Percentiles rank a stretch among this genome's conserved stretches.
These are phyloP conservation scores for Protosalanx chinensis DNA, from an alignment of 2,797 vertebrate species.

Conservation along the genomic window DNA sequence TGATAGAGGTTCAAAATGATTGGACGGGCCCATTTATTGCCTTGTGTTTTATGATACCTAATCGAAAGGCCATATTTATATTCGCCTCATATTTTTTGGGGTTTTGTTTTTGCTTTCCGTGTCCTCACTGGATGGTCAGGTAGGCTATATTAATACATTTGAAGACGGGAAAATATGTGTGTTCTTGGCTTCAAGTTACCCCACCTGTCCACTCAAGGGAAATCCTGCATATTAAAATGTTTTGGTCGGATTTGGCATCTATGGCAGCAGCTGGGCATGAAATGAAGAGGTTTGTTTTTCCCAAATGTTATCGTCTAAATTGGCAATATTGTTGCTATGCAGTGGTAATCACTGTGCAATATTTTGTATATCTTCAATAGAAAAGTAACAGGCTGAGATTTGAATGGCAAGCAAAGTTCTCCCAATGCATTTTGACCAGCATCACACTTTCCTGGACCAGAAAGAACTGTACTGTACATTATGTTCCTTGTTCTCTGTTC, in stretches of 20 bases:
- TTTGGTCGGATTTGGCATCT: slow-evolving; percentile 45
- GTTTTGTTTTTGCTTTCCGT: slow-evolving; percentile 5
- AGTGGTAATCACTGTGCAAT: neutral
- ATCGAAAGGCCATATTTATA: slow-evolving; percentile 16
- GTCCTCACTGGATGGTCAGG: slow-evolving; percentile 16
- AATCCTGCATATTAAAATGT: slow-evolving; percentile 37
- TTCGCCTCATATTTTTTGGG: slow-evolving; percentile 15
- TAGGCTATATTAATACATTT: slow-evolving; percentile 17
- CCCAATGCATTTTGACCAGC: too few species aligned
- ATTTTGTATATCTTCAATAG: neutral
- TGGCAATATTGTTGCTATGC: slow-evolving; percentile 7
- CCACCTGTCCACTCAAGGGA: slow-evolving; percentile 41
- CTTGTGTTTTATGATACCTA: slow-evolving; percentile 12
- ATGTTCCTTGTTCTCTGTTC: neutral
- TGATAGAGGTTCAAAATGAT: slow-evolving; percentile 29
- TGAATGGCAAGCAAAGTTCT: too few species aligned
- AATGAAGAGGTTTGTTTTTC: slow-evolving; percentile 20
- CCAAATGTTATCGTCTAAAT: slow-evolving; percentile 19
- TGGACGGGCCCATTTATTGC: slow-evolving; percentile 10
- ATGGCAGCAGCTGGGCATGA: slow-evolving; percentile 43
- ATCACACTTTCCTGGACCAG: neutral
- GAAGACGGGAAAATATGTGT: slow-evolving; percentile 7
- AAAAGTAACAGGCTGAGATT: neutral
- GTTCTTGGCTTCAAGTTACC: slow-evolving; percentile 17
- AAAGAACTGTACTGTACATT: neutral